A percentile compares a stretch with the other conserved stretches of the same genome.
Evolutionary conservation across 2,888 invertebrate species (phyloP).

Genomic region (Conistra vaccinii): DNA sequence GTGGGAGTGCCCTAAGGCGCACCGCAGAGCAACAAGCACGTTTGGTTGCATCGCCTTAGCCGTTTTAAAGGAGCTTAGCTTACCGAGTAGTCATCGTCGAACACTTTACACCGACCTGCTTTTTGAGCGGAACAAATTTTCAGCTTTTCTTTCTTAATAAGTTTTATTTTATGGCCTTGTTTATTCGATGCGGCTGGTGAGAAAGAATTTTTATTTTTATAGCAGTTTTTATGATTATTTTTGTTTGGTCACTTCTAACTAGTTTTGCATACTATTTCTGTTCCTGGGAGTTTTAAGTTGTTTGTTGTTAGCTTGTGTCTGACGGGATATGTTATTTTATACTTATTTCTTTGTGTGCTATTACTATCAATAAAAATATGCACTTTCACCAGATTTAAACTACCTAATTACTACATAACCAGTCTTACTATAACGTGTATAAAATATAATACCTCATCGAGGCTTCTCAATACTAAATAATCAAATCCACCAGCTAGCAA

Average conservation of each 20-base stretch:
- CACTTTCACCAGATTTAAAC: neutral
- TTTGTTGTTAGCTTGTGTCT: neutral
- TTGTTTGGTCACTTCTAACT: constrained; percentile 42
- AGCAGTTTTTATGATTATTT: constrained; percentile 43
- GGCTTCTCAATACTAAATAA: neutral
- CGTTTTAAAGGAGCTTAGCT: constrained; percentile 70
- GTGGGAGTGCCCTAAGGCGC: constrained; percentile 65
- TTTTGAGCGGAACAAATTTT: constrained; percentile 53
- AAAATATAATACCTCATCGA: neutral
- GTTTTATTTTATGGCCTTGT: constrained; percentile 50
- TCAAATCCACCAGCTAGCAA: neutral
- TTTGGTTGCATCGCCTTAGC: constrained; percentile 68
- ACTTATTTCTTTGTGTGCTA: neutral
- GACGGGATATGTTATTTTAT: neutral
- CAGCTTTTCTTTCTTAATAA: constrained; percentile 39
- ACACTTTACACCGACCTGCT: constrained; percentile 61
- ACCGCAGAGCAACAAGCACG: constrained; percentile 72
- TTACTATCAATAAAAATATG: neutral
- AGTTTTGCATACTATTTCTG: constrained; percentile 37
- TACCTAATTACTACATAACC: no score
- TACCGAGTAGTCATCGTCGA: constrained; percentile 67
- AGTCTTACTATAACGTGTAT: neutral
- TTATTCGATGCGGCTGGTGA: constrained; percentile 39
- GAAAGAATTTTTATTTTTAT: constrained; percentile 41
- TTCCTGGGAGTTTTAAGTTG: neutral